Conservation (phyloP, 2,797 vertebrate species). For the Fratercula arctica region DNA sequence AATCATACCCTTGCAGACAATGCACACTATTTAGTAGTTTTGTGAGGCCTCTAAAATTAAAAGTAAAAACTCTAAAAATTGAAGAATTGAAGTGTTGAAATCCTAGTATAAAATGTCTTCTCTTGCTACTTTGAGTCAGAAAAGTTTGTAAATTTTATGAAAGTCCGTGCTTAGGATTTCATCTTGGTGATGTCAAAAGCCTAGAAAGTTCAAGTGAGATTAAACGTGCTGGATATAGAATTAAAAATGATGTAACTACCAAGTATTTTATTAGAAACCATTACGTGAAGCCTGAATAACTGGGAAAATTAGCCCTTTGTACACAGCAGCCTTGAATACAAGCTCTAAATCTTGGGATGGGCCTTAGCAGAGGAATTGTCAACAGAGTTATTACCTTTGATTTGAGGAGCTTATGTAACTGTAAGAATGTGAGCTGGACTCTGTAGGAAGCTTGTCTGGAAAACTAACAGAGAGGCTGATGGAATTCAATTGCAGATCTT, state of each 20-base stretch:
- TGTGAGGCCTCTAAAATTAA: neutral
- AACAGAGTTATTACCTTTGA: neutral
- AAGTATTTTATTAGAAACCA: neutral
- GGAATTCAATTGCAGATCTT: neutral
- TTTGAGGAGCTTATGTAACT: neutral
- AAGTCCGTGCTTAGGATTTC: neutral
- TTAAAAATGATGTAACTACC: neutral
- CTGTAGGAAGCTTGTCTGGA: neutral
- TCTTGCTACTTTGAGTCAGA: neutral
- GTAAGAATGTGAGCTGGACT: neutral
- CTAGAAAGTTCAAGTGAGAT: neutral
- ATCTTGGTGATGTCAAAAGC: neutral
- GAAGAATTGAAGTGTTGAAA: neutral
- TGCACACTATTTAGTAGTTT: neutral
- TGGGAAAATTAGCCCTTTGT: neutral
- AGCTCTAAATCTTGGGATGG: neutral
- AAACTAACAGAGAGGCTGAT: neutral
- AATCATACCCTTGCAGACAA: neutral
- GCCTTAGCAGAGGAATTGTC: neutral
- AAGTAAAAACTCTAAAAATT: neutral
- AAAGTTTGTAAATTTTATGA: neutral
- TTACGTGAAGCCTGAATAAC: neutral
- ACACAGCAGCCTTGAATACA: neutral
- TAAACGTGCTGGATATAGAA: neutral
- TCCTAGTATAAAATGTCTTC: neutral